A percentile compares a stretch with the other conserved stretches of the same genome.
Evolutionary conservation across 1,140 invertebrate species (phyloP).

Genomic region (Eupeodes corollae): DNA sequence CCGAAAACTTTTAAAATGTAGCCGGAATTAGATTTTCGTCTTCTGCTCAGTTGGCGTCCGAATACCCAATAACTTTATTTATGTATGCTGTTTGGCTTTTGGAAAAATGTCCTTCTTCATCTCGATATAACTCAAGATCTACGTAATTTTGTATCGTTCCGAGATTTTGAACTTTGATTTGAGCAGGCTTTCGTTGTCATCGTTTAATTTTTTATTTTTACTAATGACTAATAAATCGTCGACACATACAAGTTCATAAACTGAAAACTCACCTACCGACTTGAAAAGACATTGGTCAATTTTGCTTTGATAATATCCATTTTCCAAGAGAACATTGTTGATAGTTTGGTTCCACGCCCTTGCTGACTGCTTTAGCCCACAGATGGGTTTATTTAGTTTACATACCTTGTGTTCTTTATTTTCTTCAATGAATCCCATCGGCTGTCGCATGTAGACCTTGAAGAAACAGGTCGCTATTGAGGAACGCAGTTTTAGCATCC

Average conservation of each 20-base stretch:
- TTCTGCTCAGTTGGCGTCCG: constrained; percentile 15
- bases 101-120: constrained; percentile 7
- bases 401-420: constrained; percentile 17
- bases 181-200: background rate
- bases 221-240: constrained; percentile 9
- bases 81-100: constrained; percentile 15
- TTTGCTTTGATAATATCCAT: constrained; percentile 5
- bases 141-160: constrained; percentile 17
- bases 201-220: background rate
- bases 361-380: constrained; percentile 38
- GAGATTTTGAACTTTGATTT: constrained; percentile 17
- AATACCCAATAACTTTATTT: constrained; percentile 14
- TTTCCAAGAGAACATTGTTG: constrained; percentile 8
- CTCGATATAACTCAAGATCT: constrained; percentile 12
- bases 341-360: constrained; percentile 32
- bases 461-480: constrained; percentile 34
- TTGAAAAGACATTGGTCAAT: constrained; percentile 12
- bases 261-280: background rate
- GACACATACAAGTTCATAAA: constrained; percentile 4
- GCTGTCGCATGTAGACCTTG: constrained; percentile 21
- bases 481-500: constrained; percentile 35
- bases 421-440: constrained; percentile 20
- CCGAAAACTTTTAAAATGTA: constrained; percentile 10
- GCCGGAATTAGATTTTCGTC: constrained; percentile 15
- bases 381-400: constrained; percentile 31